Base-by-base conservation (phyloP, 2,113 vertebrate species). In the Myotis yumanensis region DNA sequence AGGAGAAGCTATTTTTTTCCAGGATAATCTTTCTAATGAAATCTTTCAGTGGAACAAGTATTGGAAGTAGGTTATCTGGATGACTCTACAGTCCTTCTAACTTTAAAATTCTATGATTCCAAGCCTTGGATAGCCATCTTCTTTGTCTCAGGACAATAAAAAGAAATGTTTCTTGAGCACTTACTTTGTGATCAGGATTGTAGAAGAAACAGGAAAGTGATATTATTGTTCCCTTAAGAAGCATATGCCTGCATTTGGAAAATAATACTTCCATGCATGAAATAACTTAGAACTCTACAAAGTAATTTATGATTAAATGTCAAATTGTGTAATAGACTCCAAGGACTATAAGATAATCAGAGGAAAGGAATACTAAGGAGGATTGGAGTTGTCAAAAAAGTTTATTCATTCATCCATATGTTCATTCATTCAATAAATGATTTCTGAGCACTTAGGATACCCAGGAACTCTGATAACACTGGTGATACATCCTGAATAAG, bases 1-100 rank as follows among this genome's bases (percentile, higher is more conserved):
- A 93, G 23, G 68, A 91, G 32, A 85, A 77, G 35, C 59, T 81
- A 48, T 91, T 91, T 86, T 11, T 46, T 90, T 69, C 86, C 30
- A 73, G 32, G 28, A 72, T 43, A 76, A 81, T 89, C 43, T 95
- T 93, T 69, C 71, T 83, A 75, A 46, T 71, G 17, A 92, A 95
- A 88, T 12, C 48, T 62, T 11, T 32, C 28, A 69, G 8, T 80
- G 71, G 68, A 90, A 72, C 71, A 82, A 66, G 52, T 43, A 84
- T 68, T 32, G 30, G 80, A 88, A 92, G 79, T 54, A 22, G 11
- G 14, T 76, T 59, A 71, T 54, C 59, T 89, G 40, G n/a, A 15
- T 88, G 62, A 83, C 18, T 6, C 5, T 85, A 68, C 4, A 48
- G 80, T 81, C 37, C 32, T 91, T 81, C 66, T 35, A n/a, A 35